Evolutionary conservation across 2,888 invertebrate genomes (phyloP), one percentile per base, ranked within the genome.

Genomic region (Hyles lineata): DNA sequence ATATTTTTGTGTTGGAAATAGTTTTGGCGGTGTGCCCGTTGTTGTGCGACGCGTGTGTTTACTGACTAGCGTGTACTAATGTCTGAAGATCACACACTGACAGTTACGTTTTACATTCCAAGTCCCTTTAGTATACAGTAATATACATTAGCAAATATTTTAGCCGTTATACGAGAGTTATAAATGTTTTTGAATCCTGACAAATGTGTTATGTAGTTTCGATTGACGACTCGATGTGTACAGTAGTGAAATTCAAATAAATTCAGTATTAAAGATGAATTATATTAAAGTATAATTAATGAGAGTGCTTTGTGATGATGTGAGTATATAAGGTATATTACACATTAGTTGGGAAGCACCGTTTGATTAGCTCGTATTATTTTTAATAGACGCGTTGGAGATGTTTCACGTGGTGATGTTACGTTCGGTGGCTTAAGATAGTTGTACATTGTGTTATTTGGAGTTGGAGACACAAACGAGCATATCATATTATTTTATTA

Each of bases 401-500:
- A 55, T 11, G 35, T 87, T 88, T 87, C 82, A 82, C 79, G 76
- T 82, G 86, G 87, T 85, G 88, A 89, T 88, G 87, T 89, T 87
- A 86, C 81, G 88, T 89, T 88, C 85, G 88, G 86, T 88, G 90
- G 88, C 89, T 90, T 90, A 90, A 86, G 80, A 87, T 89, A 89
- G 88, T 89, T 69, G 69, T 89, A 88, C 85, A 89, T 87, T 89
- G 85, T 81, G 86, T 86, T 87, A 83, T 43, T 67, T 81, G 85
- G 87, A 88, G 86, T 88, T 85, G 83, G 82, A 80, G 82, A 83
- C 76, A 81, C 80, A 80, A 83, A 82, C 81, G 67, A 67, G 90
- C 92, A 93, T 93, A 93, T 92, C 92, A 91, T 87, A 83, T 86
- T 88, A 85, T 89, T 90, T 90, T 90, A 87, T 91, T 87, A 77